Base-by-base conservation (phyloP, 1,140 invertebrate genomes). In the Calephelis virginiensis region DNA sequence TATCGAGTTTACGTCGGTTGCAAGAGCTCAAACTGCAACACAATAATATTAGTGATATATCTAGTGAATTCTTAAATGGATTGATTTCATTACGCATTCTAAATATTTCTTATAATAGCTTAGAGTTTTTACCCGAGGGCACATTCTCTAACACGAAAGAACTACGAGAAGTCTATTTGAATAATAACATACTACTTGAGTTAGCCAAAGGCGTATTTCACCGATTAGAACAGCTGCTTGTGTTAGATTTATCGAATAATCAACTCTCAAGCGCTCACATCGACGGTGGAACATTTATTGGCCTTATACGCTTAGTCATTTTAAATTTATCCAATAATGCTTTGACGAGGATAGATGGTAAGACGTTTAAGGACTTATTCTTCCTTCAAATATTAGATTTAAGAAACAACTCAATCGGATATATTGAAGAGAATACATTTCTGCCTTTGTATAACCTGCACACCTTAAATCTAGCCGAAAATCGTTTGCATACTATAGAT, bases 201-300 rank as follows among this genome's bases (percentile, higher is more conserved):
- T 85, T 97, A 73, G 95, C 96, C 14, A 94, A 94, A 71, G 95
- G 96, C 53, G 92, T 96, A 6, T 97, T 98, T 83, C 95, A 96
- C 72, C 93, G 95, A 8, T 92, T 98, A 70, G 95, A 97, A 74
- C 95, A 97, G 82, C 92, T 99, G 68, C 91, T 97, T 66, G 94
- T 97, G 10, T 93, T 99, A 69, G 97, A 99, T 92, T 92, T 98
- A 73, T 96, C 96, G n/a, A 94, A 95, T 74, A 99, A 99, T 92
- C 94, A 95, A 76, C 92, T 99, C 61, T 95, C 94, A 67, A 96
- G 95, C 84, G 94, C 95, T 75, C 96, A 95, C 81, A 94, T 97
- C 69, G 95, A 96, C 77, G 94, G 95, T 65, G 95, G 95, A 14
- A 96, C 96, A 50, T 97, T 98, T 85, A 91, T 95, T 61, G 97